Base-by-base conservation (phyloP, 2,797 vertebrate genomes). In the Malurus splendens region DNA sequence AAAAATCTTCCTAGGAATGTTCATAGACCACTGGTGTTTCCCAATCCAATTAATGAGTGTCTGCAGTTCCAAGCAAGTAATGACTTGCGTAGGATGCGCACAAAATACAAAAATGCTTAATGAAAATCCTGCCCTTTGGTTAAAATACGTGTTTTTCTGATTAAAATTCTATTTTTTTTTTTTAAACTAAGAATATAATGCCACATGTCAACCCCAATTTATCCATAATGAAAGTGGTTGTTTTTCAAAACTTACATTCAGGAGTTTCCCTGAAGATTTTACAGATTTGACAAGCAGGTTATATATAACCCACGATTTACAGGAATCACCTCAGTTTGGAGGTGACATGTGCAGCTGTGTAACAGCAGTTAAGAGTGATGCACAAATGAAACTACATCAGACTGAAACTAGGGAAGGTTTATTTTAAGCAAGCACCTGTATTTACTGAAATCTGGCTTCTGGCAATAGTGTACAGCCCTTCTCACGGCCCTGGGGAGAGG, bases 371-470 rank as follows among this genome's bases (percentile, higher is more conserved):
- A 45, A 47, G 45, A 82, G 42, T 2, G 32, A n/a, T 60, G 48
- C 59, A 60, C 57, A 80, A 52, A n/a, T 19, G 82, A 84, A 94
- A 90, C 75, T 41, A 3, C 79, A 57, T 55, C 66, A 57, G 7
- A 54, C 42, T 65, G 90, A 93, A 93, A 94, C 75, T 9, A 0
- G 7, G 62, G 66, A 82, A 65, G 76, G 9, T 79, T 94, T 96
- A 93, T 96, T 95, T 95, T 91, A 79, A 65, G 86, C 7, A 3
- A 47, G 47, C 85, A 91, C 90, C 91, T 93, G 88, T 76, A 54
- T 23, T 38, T 68, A 28, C 56, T 55, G n/a, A 44, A 51, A 15
- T 54, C 32, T 62, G 64, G 11, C 72, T 14, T 10, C 41, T 71
- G 61, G 25, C 33, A 33, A 56, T 7, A 24, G 39, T 3, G 14